phyloP scores from a whole-genome alignment of 2,888 invertebrate species.

The Temnothorax ravouxi region DNA sequence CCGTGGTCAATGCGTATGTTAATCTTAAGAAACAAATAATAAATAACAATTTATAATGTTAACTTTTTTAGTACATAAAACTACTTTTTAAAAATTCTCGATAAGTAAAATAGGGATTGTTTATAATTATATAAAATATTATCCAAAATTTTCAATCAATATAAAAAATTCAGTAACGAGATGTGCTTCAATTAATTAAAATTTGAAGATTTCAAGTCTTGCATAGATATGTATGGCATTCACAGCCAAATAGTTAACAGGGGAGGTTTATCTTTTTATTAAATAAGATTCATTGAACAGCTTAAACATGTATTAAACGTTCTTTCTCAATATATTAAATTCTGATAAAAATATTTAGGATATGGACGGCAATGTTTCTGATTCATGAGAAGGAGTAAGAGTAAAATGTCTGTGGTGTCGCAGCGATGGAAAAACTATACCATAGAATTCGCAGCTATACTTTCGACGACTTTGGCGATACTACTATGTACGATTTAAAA shows the following conservation, averaged over 20 bases:
- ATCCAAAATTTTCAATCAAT: not conserved
- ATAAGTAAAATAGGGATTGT: not conserved
- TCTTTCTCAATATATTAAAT: not conserved
- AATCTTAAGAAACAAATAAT: slow-evolving; percentile 2
- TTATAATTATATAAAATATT: not conserved
- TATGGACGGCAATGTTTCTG: slow-evolving; percentile 95
- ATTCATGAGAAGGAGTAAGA: slow-evolving; percentile 99
- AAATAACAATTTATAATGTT: not conserved
- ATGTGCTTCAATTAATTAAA: not conserved
- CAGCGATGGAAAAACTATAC: slow-evolving; percentile 95
- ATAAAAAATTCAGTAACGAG: not conserved
- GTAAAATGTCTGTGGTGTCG: slow-evolving; percentile 97
- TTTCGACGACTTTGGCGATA: slow-evolving; percentile 94
- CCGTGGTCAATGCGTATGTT: slow-evolving; percentile 93
- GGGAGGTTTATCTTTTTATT: not conserved
- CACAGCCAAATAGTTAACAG: not conserved
- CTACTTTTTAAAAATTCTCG: slow-evolving; percentile 9
- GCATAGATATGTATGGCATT: not conserved
- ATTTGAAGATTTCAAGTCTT: not conserved
- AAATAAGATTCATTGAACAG: not conserved
- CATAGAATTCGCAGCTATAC: slow-evolving; percentile 97
- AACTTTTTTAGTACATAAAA: not conserved
- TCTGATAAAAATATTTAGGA: slow-evolving; percentile 87
- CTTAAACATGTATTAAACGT: not conserved
- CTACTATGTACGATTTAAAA: slow-evolving; percentile 89